A percentile compares a stretch with the other conserved stretches of the same genome.
phyloP scores from a whole-genome alignment of 35 echinoderm and acorn worm species.

The Apostichopus californicus region DNA sequence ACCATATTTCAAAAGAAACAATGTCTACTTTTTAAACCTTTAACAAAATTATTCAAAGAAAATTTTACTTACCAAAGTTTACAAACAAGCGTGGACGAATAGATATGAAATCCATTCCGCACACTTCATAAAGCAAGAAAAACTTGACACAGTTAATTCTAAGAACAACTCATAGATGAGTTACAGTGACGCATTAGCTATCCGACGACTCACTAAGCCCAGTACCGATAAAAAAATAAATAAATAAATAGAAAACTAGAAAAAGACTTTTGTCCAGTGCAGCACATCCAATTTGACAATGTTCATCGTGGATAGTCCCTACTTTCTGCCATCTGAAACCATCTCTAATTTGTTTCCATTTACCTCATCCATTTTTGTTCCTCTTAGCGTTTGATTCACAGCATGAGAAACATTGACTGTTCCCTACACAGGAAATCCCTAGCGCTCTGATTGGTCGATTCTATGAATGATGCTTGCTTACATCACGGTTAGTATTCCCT shows the following conservation, averaged over 20 bases:
- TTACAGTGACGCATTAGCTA: not conserved
- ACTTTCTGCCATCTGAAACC: conserved; percentile 11
- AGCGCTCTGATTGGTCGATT: conserved; percentile 9
- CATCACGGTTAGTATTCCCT: not conserved
- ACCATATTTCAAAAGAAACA: too few species aligned
- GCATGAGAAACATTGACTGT: conserved; percentile 32
- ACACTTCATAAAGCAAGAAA: not conserved
- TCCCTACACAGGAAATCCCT: not conserved
- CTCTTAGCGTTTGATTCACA: not conserved
- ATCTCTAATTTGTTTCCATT: conserved; percentile 11
- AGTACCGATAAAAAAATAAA: not conserved
- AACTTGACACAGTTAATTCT: not conserved
- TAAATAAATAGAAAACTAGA: not conserved
- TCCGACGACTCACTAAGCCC: not conserved
- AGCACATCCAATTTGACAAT: not conserved
- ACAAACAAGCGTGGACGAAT: conserved; percentile 2
- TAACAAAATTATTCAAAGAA: not conserved
- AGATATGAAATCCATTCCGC: conserved; percentile 13
- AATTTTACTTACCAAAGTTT: conserved; percentile 1
- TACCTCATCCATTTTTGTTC: conserved; percentile 34
- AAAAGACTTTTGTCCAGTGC: not conserved
- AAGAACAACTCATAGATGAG: not conserved
- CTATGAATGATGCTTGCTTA: conserved; percentile 6
- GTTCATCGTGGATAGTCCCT: not conserved
- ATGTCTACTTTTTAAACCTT: too few species aligned